These are phyloP conservation scores for Craterocephalus amniculus DNA, from an alignment of 2,797 vertebrate genomes.

Conservation along the genomic window DNA sequence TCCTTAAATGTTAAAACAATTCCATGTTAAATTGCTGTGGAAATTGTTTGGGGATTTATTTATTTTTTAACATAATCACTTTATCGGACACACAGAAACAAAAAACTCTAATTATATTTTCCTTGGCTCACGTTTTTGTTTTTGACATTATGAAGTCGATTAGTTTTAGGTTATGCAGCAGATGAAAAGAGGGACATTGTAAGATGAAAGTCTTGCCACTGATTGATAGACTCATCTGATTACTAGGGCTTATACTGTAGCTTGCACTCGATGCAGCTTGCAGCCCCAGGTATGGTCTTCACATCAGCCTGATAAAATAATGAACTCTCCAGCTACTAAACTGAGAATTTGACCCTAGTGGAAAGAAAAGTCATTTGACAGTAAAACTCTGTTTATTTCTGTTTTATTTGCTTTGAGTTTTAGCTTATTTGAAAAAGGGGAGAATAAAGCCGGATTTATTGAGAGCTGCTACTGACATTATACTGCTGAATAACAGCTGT, in stretches of 20 bases:
- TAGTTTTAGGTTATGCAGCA: constrained; percentile 16
- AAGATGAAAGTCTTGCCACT: constrained; percentile 23
- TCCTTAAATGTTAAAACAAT: constrained; percentile 36
- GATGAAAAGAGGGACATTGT: background rate
- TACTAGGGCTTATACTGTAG: too few species aligned
- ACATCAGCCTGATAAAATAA: constrained; percentile 37
- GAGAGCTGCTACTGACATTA: background rate
- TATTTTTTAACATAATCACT: constrained; percentile 25
- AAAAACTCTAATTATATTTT: constrained; percentile 1
- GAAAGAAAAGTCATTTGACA: constrained; percentile 30
- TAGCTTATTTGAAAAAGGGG: constrained; percentile 18
- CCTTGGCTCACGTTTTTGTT: constrained; percentile 7
- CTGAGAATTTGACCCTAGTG: constrained; percentile 29
- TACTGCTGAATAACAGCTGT: background rate
- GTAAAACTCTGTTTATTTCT: constrained; percentile 29
- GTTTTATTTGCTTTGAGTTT: constrained; percentile 16
- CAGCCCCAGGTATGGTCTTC: constrained; percentile 16
- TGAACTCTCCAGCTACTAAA: constrained; percentile 26
- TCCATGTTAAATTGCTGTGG: constrained; percentile 27
- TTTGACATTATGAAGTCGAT: constrained; percentile 10
- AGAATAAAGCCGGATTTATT: constrained; percentile 13
- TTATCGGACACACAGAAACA: constrained; percentile 12
- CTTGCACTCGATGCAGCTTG: constrained; percentile 27
- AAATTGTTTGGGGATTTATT: constrained; percentile 39
- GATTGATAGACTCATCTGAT: constrained; percentile 21